Base-by-base conservation (phyloP, 1,140 invertebrate genomes). In the Zaprionus vittiger region DNA sequence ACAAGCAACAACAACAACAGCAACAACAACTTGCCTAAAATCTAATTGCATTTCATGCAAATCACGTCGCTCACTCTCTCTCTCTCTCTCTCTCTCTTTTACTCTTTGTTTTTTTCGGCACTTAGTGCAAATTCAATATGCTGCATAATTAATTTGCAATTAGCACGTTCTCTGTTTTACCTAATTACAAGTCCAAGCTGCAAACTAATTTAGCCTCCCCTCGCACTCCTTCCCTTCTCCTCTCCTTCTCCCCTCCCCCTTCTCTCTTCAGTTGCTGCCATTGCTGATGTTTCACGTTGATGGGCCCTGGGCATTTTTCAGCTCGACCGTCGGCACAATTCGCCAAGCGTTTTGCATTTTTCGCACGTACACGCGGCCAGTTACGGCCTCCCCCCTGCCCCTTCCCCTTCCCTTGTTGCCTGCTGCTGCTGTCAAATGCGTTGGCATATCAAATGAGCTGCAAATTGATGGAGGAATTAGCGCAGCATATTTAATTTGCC, bases 111-210 rank as follows among this genome's bases (percentile, higher is more conserved):
- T 68, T n/a, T 47, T 6, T 26, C 55, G 41, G 31, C 59, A 44
- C 49, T 73, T 73, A 90, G 82, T 77, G 73, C 84, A 91, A 91
- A 92, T 89, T 91, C 91, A 92, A 92, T 92, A 92, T 91, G 82
- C 52, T 92, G 91, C 91, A 92, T 92, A 92, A 92, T 92, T 92
- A 92, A 92, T 92, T 90, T 92, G 91, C 91, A 92, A 91, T 92
- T 92, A 92, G 91, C 91, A 92, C 91, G 91, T 90, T 92, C 24
- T 78, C 85, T 91, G 87, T 86, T 92, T 92, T 92, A 91, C 86
- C 85, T 90, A 91, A 91, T 90, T 87, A 91, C 83, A 85, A 78
- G 59, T 74, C 54, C 80, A 83, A 52, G 47, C 47, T 84, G 81
- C 79, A 89, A 89, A 84, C 85, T 84, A 89, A 81, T 81, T 83